phyloP scores from a whole-genome alignment of 2,888 invertebrate species.

The Hermodice carunculata region DNA sequence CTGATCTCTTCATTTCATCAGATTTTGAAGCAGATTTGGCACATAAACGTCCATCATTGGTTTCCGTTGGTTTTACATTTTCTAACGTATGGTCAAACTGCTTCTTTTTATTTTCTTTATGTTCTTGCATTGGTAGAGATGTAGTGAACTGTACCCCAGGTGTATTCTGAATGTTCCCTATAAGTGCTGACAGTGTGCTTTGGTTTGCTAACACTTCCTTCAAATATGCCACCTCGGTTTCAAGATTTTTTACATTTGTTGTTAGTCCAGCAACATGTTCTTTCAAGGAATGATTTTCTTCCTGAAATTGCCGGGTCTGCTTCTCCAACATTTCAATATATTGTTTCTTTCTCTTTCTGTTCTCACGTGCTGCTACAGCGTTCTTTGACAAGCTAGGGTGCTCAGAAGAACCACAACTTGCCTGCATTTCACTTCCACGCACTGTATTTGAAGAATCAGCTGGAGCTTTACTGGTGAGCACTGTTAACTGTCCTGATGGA shows the following conservation, averaged over 20 bases:
- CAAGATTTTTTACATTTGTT: conserved; percentile 38
- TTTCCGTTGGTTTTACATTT: background rate
- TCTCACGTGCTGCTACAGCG: conserved; percentile 57
- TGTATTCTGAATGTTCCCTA: conserved; percentile 52
- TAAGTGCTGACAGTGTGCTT: conserved; percentile 53
- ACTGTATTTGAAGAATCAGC: no score
- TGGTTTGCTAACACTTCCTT: conserved; percentile 60
- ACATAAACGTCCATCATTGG: background rate
- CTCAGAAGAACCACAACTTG: no score
- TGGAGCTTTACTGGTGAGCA: no score
- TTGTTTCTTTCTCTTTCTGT: conserved; percentile 59
- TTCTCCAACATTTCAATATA: conserved; percentile 53
- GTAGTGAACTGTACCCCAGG: background rate
- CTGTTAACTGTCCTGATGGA: no score
- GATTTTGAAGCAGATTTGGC: no score
- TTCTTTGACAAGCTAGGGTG: conserved; percentile 55
- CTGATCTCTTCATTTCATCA: no score
- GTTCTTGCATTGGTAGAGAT: background rate
- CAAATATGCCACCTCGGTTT: conserved; percentile 56
- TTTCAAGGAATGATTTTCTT: conserved; percentile 46
- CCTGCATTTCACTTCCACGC: no score
- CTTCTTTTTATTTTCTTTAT: background rate
- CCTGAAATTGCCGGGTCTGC: conserved; percentile 44
- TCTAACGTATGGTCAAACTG: no score
- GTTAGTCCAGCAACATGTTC: conserved; percentile 20